A percentile compares a stretch with the other conserved stretches of the same genome.
Conservation (phyloP, 2,113 vertebrate species). For the Chaenogobius annularis region DNA sequence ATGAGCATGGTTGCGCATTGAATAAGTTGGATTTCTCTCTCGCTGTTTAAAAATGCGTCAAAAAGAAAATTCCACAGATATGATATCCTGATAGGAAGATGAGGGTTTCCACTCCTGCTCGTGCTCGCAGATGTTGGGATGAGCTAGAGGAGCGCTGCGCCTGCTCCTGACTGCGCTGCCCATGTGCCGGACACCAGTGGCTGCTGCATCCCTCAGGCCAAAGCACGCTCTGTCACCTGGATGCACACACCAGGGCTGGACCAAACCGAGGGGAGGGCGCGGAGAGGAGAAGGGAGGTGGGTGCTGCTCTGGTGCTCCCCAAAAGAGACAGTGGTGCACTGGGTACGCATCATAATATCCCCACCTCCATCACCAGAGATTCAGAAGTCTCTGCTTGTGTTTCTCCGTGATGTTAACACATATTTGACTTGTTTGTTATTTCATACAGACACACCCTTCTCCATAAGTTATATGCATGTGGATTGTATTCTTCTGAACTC, state of each 20-base stretch:
- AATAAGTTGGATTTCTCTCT: constrained; percentile 59
- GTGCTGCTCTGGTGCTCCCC: constrained; percentile 75
- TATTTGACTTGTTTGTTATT: neutral
- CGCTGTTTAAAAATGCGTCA: constrained; percentile 15
- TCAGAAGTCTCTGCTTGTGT: neutral
- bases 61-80: neutral
- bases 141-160: constrained; percentile 73
- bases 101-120: constrained; percentile 35
- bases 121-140: constrained; percentile 56
- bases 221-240: constrained; percentile 74
- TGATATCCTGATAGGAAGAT: constrained; percentile 56
- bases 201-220: constrained; percentile 84
- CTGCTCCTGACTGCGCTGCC: constrained; percentile 76
- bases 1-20: constrained; percentile 89
- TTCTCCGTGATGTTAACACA: neutral
- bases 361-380: constrained; percentile 15
- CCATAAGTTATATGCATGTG: neutral
- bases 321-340: constrained; percentile 58
- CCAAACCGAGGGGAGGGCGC: constrained; percentile 7
- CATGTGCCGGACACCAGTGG: constrained; percentile 76
- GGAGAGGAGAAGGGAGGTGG: constrained; percentile 47
- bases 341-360: constrained; percentile 5
- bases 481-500: neutral
- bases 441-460: neutral
- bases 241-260: constrained; percentile 58